These are phyloP conservation scores for Lipotes vexillifer DNA, from an alignment of 2,113 vertebrate species.

Conservation along the genomic window DNA sequence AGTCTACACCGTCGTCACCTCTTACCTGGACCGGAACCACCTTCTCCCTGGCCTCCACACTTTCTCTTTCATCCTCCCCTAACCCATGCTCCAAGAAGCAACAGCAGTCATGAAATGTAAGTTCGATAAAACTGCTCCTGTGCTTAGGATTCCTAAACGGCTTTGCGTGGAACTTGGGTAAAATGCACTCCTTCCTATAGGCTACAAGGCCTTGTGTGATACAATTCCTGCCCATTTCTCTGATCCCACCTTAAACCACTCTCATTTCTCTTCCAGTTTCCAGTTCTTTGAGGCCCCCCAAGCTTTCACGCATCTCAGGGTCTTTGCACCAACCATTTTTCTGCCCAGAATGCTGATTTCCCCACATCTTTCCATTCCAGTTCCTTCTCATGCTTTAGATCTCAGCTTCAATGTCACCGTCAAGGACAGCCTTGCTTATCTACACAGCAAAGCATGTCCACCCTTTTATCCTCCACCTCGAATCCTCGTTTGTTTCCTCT, in stretches of 20 bases:
- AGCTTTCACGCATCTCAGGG: background rate
- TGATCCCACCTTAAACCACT: background rate
- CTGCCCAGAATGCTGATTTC: background rate
- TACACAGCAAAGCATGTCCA: background rate
- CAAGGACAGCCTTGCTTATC: background rate
- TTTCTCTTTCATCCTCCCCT: background rate
- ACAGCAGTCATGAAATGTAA: background rate
- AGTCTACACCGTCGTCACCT: background rate
- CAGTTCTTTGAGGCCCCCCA: background rate
- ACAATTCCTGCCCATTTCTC: background rate
- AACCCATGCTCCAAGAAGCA: background rate
- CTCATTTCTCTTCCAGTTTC: background rate
- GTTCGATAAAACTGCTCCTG: background rate
- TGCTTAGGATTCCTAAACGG: background rate
- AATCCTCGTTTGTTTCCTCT: background rate
- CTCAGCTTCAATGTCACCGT: background rate
- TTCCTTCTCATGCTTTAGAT: background rate
- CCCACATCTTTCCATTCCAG: background rate
- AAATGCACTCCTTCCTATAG: background rate
- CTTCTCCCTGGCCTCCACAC: background rate
- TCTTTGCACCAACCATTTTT: background rate
- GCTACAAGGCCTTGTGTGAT: background rate
- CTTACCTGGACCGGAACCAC: background rate
- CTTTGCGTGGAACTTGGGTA: background rate
- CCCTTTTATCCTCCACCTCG: background rate